Conservation (phyloP, 2,888 invertebrate species). For the Xanthostigma xanthostigma region DNA sequence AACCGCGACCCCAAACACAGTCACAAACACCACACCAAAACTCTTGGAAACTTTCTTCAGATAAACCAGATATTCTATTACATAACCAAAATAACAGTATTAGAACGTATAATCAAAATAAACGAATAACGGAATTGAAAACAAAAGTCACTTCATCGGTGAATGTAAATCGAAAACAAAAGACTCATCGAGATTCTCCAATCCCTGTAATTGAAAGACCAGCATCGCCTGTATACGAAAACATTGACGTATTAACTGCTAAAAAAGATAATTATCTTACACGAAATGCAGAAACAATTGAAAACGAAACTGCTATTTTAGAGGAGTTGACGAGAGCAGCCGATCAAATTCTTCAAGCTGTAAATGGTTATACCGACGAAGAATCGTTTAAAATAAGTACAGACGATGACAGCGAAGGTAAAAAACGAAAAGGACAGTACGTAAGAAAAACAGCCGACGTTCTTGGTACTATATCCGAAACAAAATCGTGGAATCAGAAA, state of each 20-base stretch:
- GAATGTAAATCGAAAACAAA: neutral
- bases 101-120: neutral
- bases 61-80: neutral
- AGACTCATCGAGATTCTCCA: slow-evolving; percentile 4
- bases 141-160: neutral
- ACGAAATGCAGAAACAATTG: slow-evolving; percentile 26
- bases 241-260: slow-evolving; percentile 16
- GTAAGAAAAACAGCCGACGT: slow-evolving; percentile 15
- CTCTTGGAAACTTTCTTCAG: neutral
- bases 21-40: no score
- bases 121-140: neutral
- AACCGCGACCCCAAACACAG: no score
- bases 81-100: neutral
- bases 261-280: slow-evolving; percentile 8
- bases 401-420: slow-evolving; percentile 26
- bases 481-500: slow-evolving; percentile 24
- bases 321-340: slow-evolving; percentile 42
- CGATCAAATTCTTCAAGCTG: slow-evolving; percentile 40
- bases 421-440: slow-evolving; percentile 21
- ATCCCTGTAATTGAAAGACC: slow-evolving; percentile 6
- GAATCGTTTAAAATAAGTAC: slow-evolving; percentile 22
- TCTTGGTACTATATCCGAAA: slow-evolving; percentile 29
- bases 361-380: slow-evolving; percentile 36
- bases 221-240: slow-evolving; percentile 24
- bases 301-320: slow-evolving; percentile 26